Evolutionary conservation across 1,140 invertebrate species (phyloP).

Genomic region (Eriocheir sinensis): DNA sequence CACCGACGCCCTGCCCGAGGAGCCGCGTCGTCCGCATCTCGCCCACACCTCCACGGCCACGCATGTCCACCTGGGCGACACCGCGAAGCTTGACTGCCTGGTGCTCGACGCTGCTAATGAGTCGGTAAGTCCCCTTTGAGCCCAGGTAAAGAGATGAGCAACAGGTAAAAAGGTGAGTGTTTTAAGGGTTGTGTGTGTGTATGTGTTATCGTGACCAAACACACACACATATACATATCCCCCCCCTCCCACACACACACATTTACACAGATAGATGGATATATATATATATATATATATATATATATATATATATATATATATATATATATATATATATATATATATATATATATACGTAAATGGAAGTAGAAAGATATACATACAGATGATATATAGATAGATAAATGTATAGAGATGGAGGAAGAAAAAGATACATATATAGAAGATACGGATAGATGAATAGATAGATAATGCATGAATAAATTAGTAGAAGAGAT

Average conservation of each 20-base stretch:
- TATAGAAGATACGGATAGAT: not conserved
- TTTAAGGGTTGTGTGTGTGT: not conserved
- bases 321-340: slow-evolving; percentile 45
- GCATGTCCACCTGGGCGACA: slow-evolving; percentile 31
- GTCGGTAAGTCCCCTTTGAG: slow-evolving; percentile 37
- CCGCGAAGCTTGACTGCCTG: slow-evolving; percentile 43
- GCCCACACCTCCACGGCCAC: not conserved
- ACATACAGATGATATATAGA: no score
- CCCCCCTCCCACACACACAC: no score
- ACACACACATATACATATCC: no score
- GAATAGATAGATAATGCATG: not conserved
- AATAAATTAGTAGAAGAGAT: no score
- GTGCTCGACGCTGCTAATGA: slow-evolving; percentile 56
- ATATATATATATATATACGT: not conserved
- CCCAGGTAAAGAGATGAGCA: not conserved
- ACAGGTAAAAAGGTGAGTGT: not conserved
- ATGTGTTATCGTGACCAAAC: not conserved
- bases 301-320: slow-evolving; percentile 18
- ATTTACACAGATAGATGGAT: no score
- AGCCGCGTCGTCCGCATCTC: not conserved
- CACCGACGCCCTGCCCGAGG: not conserved
- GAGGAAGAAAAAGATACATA: not conserved
- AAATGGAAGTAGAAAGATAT: no score
- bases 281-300: no score
- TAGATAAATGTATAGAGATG: no score